Percentiles rank a stretch among this genome's conserved stretches.
Evolutionary conservation across 1,140 invertebrate species (phyloP).

Genomic region (Bombus breviceps): DNA sequence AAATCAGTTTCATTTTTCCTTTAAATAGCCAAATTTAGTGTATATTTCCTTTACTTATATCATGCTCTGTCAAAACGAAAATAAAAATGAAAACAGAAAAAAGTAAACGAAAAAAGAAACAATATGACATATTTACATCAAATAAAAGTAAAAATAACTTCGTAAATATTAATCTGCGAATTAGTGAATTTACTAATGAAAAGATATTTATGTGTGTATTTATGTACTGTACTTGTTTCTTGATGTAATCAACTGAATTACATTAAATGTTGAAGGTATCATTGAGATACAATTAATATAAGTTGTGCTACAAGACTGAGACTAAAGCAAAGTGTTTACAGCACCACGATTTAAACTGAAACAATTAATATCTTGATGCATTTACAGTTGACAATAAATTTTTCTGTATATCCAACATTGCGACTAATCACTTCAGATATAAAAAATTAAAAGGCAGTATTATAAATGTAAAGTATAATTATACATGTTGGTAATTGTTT

Average conservation of each 20-base stretch:
- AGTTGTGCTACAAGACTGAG: slow-evolving; percentile 48
- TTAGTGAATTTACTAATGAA: slow-evolving; percentile 57
- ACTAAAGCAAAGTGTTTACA: slow-evolving; percentile 65
- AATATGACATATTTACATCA: neutral
- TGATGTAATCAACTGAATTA: slow-evolving; percentile 37
- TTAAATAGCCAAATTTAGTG: neutral
- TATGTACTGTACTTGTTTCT: slow-evolving; percentile 43
- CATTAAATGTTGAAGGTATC: slow-evolving; percentile 39
- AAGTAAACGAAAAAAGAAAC: neutral
- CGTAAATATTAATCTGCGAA: neutral
- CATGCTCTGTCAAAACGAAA: neutral
- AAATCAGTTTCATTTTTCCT: neutral
- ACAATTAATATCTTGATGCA: slow-evolving; percentile 58
- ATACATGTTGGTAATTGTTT: slow-evolving; percentile 77
- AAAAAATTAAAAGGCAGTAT: slow-evolving; percentile 80
- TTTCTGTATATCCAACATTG: slow-evolving; percentile 45
- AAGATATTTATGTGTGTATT: slow-evolving; percentile 42
- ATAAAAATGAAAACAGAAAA: slow-evolving; percentile 9
- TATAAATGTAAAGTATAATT: slow-evolving; percentile 79
- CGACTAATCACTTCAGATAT: slow-evolving; percentile 55
- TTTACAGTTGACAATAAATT: slow-evolving; percentile 58
- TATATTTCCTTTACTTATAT: neutral
- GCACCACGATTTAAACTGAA: slow-evolving; percentile 65
- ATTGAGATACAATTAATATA: slow-evolving; percentile 45
- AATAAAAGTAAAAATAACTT: slow-evolving; percentile 19